Conservation (phyloP, 92 coral and sea anemone species). For the Porites lobata region DNA sequence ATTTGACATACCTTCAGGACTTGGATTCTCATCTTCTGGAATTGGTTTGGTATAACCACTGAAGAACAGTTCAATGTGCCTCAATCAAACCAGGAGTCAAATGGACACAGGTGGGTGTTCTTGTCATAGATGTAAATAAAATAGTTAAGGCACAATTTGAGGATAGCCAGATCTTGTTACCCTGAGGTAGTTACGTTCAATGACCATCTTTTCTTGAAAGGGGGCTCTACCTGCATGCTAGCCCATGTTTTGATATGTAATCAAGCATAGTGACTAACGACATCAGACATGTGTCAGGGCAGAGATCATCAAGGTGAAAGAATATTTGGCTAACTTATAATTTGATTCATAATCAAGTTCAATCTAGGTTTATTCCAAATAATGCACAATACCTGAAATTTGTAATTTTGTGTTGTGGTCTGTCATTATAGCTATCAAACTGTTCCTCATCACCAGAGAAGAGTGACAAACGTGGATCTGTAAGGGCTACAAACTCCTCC, state of each 20-base stretch:
- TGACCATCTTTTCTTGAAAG: no score
- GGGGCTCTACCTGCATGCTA: no score
- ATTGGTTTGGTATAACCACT: constrained; percentile 99
- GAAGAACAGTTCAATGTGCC: constrained; percentile 87
- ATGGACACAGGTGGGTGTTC: constrained; percentile 96
- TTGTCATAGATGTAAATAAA: constrained; percentile 87
- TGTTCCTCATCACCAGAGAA: constrained; percentile 96
- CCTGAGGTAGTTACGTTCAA: no score
- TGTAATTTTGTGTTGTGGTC: constrained; percentile 97
- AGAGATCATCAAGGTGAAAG: no score
- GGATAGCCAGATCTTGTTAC: background rate
- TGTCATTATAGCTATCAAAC: constrained; percentile 95
- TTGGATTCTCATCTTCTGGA: constrained; percentile 96
- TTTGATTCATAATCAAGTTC: no score
- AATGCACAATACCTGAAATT: constrained; percentile 84
- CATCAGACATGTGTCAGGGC: no score
- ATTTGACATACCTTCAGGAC: constrained; percentile 76
- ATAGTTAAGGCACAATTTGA: background rate
- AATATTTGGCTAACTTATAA: no score
- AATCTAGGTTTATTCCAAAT: background rate
- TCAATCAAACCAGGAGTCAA: constrained; percentile 97
- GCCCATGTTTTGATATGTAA: no score
- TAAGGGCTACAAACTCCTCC: constrained; percentile 95
- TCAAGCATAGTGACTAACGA: no score
- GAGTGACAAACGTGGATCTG: constrained; percentile 91